A percentile compares a stretch with the other conserved stretches of the same genome.
Conservation (phyloP, 2,888 invertebrate species). For the Spisula solida region DNA sequence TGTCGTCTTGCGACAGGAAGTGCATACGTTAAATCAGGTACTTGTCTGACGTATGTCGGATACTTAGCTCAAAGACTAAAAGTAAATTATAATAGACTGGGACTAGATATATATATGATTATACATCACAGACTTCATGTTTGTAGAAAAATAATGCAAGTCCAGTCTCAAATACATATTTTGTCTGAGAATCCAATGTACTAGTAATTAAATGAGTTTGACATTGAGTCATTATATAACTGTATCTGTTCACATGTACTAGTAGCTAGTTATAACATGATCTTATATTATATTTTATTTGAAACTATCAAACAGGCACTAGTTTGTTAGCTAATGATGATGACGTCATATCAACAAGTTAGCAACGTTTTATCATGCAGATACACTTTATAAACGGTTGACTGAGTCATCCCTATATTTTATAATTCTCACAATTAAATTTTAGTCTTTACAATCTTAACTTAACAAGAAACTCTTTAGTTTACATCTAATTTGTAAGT, state of each 20-base stretch:
- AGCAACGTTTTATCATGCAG: too few species aligned
- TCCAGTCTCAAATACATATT: too few species aligned
- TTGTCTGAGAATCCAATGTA: too few species aligned
- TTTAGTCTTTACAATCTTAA: background rate
- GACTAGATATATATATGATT: background rate
- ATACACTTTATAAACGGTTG: background rate
- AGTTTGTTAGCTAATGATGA: too few species aligned
- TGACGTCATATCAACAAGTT: too few species aligned
- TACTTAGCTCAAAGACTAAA: background rate
- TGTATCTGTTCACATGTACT: too few species aligned
- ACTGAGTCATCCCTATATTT: background rate
- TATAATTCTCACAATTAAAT: slow-evolving; percentile 11
- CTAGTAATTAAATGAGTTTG: too few species aligned
- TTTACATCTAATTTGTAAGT: slow-evolving; percentile 44
- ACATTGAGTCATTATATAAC: too few species aligned
- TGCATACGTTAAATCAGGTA: background rate
- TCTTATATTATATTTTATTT: too few species aligned
- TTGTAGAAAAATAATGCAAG: too few species aligned
- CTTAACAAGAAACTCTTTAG: slow-evolving; percentile 24
- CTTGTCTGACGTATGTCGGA: background rate
- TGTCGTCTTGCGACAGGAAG: slow-evolving; percentile 46
- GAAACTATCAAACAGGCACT: too few species aligned
- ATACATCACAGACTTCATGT: background rate
- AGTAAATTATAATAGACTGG: background rate
- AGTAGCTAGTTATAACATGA: too few species aligned